Evolutionary conservation across 1,140 invertebrate genomes (phyloP), one percentile per base, ranked within the genome.

Genomic region (Agrilus planipennis): DNA sequence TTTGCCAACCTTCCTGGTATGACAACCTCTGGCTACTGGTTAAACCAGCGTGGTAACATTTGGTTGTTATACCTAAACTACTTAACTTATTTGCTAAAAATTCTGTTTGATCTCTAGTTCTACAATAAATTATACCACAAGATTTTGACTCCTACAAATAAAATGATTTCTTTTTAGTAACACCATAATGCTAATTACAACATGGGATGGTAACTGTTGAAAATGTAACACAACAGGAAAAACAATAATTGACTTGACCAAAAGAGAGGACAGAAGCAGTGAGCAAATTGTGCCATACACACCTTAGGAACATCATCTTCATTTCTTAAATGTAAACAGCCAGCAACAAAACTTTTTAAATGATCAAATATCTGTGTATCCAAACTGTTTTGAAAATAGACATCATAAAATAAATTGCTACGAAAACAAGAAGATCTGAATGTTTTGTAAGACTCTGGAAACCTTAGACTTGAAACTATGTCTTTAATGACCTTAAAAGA

Each of bases 51-150:
- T 89, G 84, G 65, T 88, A 89, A 28, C 82, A 73, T 10, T 76
- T 57, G 12, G 77, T 69, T 39, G 65, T 63, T 14, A 84, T 61
- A n/a, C 77, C 78, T 50, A 73, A 70, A 46, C 67, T 70, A 44
- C 68, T 72, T 4, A 90, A 63, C 54, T 75, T 73, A 14, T 69
- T 58, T 2, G 81, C 72, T 44, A 89, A 67, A 20, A 75, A 65
- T 65, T 88, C 84, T 12, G 85, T 87, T 35, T 74, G 68, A 55
- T 89, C 87, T 45, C 85, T 76, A 4, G 88, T 92, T 27, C 85
- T 74, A 60, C 89, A 94, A 57, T 93, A 94, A 49, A 94, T 81
- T 50, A 91, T 91, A 15, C 83, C 74, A 67, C 84, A 89, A 49
- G 75, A 79, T 59, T 73, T 74, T 52, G 79, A 67, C 34, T 66